A percentile compares a stretch with the other conserved stretches of the same genome.
Evolutionary conservation across 64 coral and sea anemone species (phyloP).

Genomic region (Catalaphyllia jardinei): DNA sequence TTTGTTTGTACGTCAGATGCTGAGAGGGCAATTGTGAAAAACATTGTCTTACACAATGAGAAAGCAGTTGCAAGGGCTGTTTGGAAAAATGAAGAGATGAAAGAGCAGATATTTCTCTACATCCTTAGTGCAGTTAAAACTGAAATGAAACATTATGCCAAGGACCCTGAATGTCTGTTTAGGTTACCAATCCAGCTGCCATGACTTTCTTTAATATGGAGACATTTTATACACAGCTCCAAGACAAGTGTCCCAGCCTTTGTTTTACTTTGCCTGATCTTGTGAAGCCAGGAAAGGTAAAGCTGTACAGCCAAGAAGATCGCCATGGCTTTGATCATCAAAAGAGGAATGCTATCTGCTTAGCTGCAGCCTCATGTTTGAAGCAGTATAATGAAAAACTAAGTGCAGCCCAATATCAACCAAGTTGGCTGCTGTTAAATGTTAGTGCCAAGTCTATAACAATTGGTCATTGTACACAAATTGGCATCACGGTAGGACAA

Average conservation of each 20-base stretch:
- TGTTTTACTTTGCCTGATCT: no score
- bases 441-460: conserved; percentile 48
- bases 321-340: background rate
- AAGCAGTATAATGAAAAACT: conserved; percentile 31
- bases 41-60: no score
- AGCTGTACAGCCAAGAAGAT: background rate
- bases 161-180: conserved; percentile 40
- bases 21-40: no score
- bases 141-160: conserved; percentile 36
- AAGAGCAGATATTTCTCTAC: conserved; percentile 15
- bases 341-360: conserved; percentile 18
- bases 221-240: conserved; percentile 31
- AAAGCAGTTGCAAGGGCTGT: conserved; percentile 24
- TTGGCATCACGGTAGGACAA: conserved; percentile 3
- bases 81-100: conserved; percentile 12
- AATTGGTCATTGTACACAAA: conserved; percentile 18
- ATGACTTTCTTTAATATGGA: conserved; percentile 7
- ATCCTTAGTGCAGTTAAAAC: conserved; percentile 22
- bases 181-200: conserved; percentile 5
- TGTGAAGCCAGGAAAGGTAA: conserved; percentile 4
- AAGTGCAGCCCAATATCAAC: conserved; percentile 30
- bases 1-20: no score
- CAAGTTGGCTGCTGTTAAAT: conserved; percentile 40
- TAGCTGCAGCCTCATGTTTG: conserved; percentile 20
- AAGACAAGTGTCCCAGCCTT: conserved; percentile 40